These are phyloP conservation scores for Ctena decussata DNA, from an alignment of 2,888 invertebrate species.

Conservation along the genomic window DNA sequence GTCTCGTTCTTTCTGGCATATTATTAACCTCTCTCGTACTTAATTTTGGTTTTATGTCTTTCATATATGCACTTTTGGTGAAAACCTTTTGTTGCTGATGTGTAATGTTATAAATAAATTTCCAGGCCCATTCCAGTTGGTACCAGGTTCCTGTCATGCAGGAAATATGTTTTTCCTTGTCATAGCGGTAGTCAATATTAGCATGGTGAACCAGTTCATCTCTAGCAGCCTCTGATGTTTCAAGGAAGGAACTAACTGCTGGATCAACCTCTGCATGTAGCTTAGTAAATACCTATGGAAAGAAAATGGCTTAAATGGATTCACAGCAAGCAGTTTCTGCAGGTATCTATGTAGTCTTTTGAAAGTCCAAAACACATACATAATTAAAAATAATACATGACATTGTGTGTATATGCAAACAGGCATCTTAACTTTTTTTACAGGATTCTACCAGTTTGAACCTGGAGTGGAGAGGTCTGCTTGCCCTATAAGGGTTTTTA, in stretches of 20 bases:
- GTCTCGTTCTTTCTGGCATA: not conserved
- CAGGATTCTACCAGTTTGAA: no score
- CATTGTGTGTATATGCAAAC: no score
- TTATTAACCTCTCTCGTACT: not conserved
- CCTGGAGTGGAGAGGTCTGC: no score
- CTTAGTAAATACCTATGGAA: constrained; percentile 54
- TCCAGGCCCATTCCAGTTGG: constrained; percentile 69
- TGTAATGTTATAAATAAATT: constrained; percentile 46
- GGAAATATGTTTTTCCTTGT: constrained; percentile 18
- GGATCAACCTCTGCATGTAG: constrained; percentile 62
- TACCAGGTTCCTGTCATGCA: constrained; percentile 64
- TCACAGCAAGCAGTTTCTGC: no score
- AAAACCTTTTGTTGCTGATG: constrained; percentile 19
- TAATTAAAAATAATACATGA: no score
- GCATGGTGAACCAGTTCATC: constrained; percentile 49
- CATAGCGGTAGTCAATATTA: constrained; percentile 44
- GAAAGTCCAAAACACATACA: no score
- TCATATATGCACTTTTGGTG: not conserved
- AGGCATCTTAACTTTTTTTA: no score
- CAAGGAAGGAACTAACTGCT: constrained; percentile 45
- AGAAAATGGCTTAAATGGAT: no score
- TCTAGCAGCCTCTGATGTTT: constrained; percentile 43
- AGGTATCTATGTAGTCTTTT: no score
- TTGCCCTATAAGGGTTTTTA: no score
- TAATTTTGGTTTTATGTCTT: not conserved